Percentiles rank a stretch among this genome's conserved stretches.
Conservation (phyloP, 2,888 invertebrate species). For the Zootermopsis nevadensis region DNA sequence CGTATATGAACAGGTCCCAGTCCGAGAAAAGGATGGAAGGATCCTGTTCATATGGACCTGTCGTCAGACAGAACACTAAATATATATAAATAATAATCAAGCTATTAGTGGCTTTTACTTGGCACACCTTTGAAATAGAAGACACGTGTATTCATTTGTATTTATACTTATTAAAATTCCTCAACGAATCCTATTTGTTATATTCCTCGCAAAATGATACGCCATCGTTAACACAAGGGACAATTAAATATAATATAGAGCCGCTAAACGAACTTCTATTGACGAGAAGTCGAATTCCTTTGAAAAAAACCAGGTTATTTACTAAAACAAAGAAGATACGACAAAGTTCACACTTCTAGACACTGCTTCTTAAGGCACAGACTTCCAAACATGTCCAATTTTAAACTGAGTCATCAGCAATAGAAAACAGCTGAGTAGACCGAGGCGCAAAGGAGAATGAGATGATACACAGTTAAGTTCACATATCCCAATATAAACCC, state of each 20-base stretch:
- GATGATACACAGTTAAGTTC: not conserved
- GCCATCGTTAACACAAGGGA: not conserved
- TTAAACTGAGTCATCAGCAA: constrained; percentile 19
- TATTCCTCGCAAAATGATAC: not conserved
- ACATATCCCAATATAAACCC: not conserved
- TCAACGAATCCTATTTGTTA: not conserved
- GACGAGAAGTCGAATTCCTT: constrained; percentile 33
- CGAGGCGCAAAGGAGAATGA: not conserved
- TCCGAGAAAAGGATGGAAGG: too few species aligned
- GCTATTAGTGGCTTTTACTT: too few species aligned
- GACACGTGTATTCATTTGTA: too few species aligned
- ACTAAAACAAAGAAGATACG: not conserved
- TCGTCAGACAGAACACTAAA: too few species aligned
- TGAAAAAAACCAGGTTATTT: not conserved
- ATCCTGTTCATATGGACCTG: too few species aligned
- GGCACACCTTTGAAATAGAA: too few species aligned
- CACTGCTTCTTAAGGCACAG: not conserved
- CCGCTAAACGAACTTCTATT: not conserved
- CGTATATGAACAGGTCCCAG: too few species aligned
- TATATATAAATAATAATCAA: too few species aligned
- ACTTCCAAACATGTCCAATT: not conserved
- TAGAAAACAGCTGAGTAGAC: not conserved
- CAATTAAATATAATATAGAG: not conserved
- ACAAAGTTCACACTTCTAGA: not conserved
- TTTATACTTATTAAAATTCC: not conserved